Base-by-base conservation (phyloP, 2,113 vertebrate genomes). In the Poecile atricapillus region DNA sequence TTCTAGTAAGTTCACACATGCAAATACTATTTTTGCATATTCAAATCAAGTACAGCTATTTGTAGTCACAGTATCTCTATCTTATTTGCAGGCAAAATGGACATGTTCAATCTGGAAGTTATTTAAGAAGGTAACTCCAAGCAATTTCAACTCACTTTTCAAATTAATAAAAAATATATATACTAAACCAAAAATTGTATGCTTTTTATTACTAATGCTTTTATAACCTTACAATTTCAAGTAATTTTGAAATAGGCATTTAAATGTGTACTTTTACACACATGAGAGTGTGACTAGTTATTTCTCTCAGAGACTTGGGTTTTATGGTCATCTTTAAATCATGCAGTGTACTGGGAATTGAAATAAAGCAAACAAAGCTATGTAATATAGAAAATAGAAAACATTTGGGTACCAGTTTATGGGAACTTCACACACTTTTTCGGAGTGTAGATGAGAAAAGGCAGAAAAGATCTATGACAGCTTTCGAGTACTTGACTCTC, bases 1-100 rank as follows among this genome's bases (percentile, higher is more conserved):
- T 83, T 62, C 68, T 76, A 84, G 77, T 93, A 75, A 65, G 31
- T 89, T 93, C 70, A 78, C 53, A 91, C 33, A 91, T 60, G 47
- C 56, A 95, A 94, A 84, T 68, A 62, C 58, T 82, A 84, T 89
- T 88, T 96, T 89, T 96, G 64, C 89, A 87, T 94, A 94, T 94
- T 94, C 81, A 94, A 60, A 95, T 89, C 49, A 89, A 91, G 25
- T 18, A 71, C 18, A 87, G 73, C 77, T 84, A 89, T 94, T 93
- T 85, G 83, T 82, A 92, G 81, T 49, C 58, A 56, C 17, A 75
- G 53, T 89, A 27, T 67, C n/a, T 79, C 20, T 49, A 22, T 60
- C 65, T 55, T 75, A 60, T 68, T 89, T 94, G 52, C 22, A 69
- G 69, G 58, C n/a, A 78, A 91, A 94, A 87, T 89, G 49, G 82